phyloP scores from a whole-genome alignment of 2,888 invertebrate genomes.

The Lasioglossum calceatum region DNA sequence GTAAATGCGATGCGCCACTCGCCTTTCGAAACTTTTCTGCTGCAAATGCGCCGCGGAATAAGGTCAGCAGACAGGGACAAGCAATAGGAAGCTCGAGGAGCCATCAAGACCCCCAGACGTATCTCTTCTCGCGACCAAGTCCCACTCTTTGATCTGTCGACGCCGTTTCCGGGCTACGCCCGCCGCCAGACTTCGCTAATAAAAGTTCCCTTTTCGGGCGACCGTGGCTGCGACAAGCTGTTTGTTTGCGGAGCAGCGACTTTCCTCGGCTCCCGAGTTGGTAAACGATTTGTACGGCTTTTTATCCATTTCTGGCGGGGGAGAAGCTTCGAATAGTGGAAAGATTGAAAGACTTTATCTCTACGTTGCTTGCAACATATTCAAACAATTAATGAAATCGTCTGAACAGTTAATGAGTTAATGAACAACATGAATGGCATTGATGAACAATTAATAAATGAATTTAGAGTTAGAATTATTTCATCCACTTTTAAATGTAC shows the following conservation, averaged over 20 bases:
- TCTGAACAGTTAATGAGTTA: no score
- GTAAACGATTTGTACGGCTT: background rate
- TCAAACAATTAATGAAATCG: no score
- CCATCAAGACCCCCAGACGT: conserved; percentile 26
- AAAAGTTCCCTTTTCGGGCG: background rate
- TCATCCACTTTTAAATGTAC: no score
- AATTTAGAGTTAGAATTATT: background rate
- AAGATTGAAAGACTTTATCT: no score
- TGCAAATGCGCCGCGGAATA: conserved; percentile 47
- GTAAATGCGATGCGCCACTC: conserved; percentile 16
- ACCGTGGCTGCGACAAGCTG: background rate
- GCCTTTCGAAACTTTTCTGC: conserved; percentile 20
- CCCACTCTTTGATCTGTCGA: background rate
- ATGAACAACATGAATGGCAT: no score
- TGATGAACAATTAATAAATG: no score
- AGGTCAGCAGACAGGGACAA: conserved; percentile 60
- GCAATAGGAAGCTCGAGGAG: conserved; percentile 20
- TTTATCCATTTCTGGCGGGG: no score
- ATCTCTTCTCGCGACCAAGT: conserved; percentile 5
- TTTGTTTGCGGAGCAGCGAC: background rate
- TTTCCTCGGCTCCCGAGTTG: background rate
- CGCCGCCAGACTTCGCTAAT: background rate
- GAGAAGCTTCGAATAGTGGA: no score
- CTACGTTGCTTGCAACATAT: no score
- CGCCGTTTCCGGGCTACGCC: background rate